Conservation (phyloP, 37 sponge, comb jelly and placozoan species). For the Diacarnus erythraeanus region DNA sequence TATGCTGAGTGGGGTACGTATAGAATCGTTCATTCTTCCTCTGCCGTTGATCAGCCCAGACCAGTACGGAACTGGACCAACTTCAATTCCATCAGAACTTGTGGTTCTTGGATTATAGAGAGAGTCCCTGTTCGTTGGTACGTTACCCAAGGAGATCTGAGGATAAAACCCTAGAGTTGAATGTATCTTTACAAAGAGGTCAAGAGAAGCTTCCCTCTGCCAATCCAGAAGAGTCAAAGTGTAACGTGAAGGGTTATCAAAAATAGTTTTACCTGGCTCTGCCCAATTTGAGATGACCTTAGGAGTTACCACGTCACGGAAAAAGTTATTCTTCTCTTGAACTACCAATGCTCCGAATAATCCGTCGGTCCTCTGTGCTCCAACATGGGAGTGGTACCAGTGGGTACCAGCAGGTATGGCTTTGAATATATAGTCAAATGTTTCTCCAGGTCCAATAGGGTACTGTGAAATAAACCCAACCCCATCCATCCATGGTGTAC, state of each 20-base stretch:
- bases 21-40: constrained; percentile 40
- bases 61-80: constrained; percentile 61
- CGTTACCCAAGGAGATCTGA: background rate
- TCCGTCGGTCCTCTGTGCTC: constrained; percentile 75
- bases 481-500: constrained; percentile 81
- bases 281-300: background rate
- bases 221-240: constrained; percentile 69
- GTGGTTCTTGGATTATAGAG: background rate
- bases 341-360: constrained; percentile 74
- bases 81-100: constrained; percentile 36
- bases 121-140: background rate
- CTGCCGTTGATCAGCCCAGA: constrained; percentile 77
- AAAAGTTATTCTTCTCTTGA: background rate
- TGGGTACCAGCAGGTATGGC: constrained; percentile 71
- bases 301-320: background rate
- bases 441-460: constrained; percentile 44
- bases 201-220: constrained; percentile 37
- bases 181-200: constrained; percentile 18
- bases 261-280: background rate
- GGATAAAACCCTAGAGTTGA: constrained; percentile 22
- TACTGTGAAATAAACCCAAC: constrained; percentile 64
- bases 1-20: constrained; percentile 14
- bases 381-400: constrained; percentile 86
- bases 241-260: constrained; percentile 47
- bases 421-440: constrained; percentile 60